phyloP scores from a whole-genome alignment of 2,888 invertebrate genomes.

The Sinhomidia bicolor region DNA sequence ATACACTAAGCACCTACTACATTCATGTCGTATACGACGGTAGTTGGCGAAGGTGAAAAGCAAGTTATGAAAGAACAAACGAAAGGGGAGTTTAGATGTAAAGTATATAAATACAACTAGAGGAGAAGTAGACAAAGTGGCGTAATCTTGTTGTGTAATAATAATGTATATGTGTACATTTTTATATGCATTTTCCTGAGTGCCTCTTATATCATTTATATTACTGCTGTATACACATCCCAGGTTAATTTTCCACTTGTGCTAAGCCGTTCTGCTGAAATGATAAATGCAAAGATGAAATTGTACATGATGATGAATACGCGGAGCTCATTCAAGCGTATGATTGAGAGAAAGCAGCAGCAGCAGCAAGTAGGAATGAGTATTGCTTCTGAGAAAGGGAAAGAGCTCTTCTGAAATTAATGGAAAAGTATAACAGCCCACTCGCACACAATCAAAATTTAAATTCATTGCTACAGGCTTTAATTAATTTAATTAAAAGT shows the following conservation, averaged over 20 bases:
- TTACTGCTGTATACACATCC: not conserved
- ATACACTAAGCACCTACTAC: not conserved
- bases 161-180: too few relatives aligned
- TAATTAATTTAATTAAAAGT: slow-evolving; percentile 47
- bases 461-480: slow-evolving; percentile 28
- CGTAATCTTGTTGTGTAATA: not conserved
- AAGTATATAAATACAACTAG: too few relatives aligned
- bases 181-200: too few relatives aligned
- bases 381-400: not conserved
- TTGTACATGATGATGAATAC: slow-evolving; percentile 25
- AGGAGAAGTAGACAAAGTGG: not conserved
- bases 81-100: too few relatives aligned
- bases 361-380: not conserved
- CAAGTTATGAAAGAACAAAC: too few relatives aligned
- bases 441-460: slow-evolving; percentile 26
- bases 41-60: not conserved
- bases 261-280: slow-evolving; percentile 8
- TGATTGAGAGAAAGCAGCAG: slow-evolving; percentile 15
- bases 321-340: not conserved
- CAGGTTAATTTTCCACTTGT: slow-evolving; percentile 30
- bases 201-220: too few relatives aligned
- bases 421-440: slow-evolving; percentile 24
- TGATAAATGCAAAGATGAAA: slow-evolving; percentile 35
- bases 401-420: not conserved
- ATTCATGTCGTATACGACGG: not conserved